Base-by-base conservation (phyloP, 1,140 invertebrate species). In the Calephelis nemesis region DNA sequence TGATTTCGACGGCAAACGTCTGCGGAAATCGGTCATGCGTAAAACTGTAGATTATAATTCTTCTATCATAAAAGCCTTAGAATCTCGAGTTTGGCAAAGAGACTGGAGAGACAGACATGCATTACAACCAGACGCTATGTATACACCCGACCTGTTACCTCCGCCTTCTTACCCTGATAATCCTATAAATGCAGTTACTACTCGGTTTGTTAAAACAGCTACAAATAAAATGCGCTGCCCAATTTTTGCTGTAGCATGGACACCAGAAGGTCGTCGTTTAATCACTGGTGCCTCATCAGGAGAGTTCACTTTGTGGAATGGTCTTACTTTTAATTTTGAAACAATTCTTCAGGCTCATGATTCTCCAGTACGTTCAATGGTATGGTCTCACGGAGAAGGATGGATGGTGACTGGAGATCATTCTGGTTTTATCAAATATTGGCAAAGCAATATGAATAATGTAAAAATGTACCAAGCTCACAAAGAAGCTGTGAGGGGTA, bases 401-500 rank as follows among this genome's bases (percentile, higher is more conserved):
- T 99, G 99, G 99, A 99, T 99, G 98, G 97, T 99, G 52, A 99
- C 99, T 0, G 99, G 97, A 10, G 99, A 99, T 93, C 98, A 99
- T 87, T 96, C 96, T 60, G 99, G 99, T 47, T 99, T 98, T 87
- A 98, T 99, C 54, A 99, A 99, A 85, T 99, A 99, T 93, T 99
- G 99, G 99, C 99, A 99, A 94, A 98, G 98, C 75, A 99, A 99
- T 93, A 99, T 99, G 99, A 99, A 99, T 93, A 99, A 99, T 93
- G 99, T 99, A 15, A 99, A 99, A 94, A 99, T 99, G 98, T 99
- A 98, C 94, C 98, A 99, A 93, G 99, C 98, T 47, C 99, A 99
- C 92, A 99, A 99, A 95, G 99, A 99, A 94, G 97, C 99, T 71
- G 96, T 99, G 80, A 95, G 99, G 90, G 98, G 98, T 92, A 97